Conservation (phyloP, 2,888 invertebrate genomes). For the Sepiola atlantica region DNA sequence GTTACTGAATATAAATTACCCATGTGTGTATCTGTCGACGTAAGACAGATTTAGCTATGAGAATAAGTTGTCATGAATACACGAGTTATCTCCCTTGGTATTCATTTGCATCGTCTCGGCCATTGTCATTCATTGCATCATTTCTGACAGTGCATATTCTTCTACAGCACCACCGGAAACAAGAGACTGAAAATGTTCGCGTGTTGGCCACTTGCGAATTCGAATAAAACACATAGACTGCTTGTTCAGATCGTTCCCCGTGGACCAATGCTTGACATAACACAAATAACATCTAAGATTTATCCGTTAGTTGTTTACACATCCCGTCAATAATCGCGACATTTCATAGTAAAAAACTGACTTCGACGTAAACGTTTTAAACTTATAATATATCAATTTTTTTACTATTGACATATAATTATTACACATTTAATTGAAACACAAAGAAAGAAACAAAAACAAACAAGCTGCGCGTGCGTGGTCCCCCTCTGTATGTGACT, state of each 20-base stretch:
- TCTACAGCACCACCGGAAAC: neutral
- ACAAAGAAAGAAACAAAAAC: no score
- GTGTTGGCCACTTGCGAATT: neutral
- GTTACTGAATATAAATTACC: neutral
- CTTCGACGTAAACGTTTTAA: no score
- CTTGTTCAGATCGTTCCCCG: neutral
- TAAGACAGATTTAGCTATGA: neutral
- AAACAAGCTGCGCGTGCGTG: no score
- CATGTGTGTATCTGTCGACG: neutral
- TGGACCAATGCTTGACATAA: neutral
- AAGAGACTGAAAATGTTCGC: neutral
- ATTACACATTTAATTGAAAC: no score
- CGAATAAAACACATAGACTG: neutral
- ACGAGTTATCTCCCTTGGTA: neutral
- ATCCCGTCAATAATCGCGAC: no score
- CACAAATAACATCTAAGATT: no score
- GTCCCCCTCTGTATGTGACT: no score
- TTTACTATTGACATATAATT: no score
- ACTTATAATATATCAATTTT: no score
- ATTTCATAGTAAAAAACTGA: no score
- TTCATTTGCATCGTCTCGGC: neutral
- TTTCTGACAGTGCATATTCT: neutral
- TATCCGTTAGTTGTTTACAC: no score
- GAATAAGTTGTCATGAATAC: neutral
- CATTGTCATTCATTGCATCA: neutral